Evolutionary conservation across 2,113 vertebrate species (phyloP), one percentile per base, ranked within the genome.

Genomic region (Oceanodroma tethys): DNA sequence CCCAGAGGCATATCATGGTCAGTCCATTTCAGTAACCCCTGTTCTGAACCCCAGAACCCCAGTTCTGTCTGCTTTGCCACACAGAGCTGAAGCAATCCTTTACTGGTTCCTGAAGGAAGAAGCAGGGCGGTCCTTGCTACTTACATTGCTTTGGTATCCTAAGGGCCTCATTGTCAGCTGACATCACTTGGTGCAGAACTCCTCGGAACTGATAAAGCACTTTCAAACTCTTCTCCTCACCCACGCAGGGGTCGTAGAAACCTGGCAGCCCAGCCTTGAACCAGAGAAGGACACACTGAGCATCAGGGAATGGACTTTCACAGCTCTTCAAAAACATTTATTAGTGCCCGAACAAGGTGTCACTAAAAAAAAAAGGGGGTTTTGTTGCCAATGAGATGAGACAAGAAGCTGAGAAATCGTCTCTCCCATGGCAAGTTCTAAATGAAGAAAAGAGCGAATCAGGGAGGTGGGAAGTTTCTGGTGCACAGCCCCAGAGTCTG

Each of bases 141-240:
- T 99, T 94, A 99, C 99, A 99, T 97, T 99, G 99, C 99, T 99
- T 99, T 98, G 99, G 99, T 99, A 99, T 99, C 98, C 99, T 98
- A 94, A 99, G 99, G 81, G 99, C 98, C 98, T 99, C 99, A 0
- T 97, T 97, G 98, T 99, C 99, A 55, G 98, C 98, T 16, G 99
- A 98, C 98, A 99, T 98, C 97, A 99, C 99, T 97, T 99, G 99
- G 95, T 99, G 99, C 97, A 99, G 98, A 94, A 99, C 99, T 26
- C 99, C 99, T 38, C 99, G 98, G 98, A 99, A 99, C 98, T 99
- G 99, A 98, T 99, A 99, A 48, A 99, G 99, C 97, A 99, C 99
- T 95, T 99, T 99, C 86, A 99, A 97, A 97, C 98, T 99, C 98
- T 99, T 99, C 90, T 99, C 99, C 95, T 99, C 99, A 19, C 99